A percentile compares a stretch with the other conserved stretches of the same genome.
Evolutionary conservation across 2,888 invertebrate genomes (phyloP).

Genomic region (Physocephala rufipes): DNA sequence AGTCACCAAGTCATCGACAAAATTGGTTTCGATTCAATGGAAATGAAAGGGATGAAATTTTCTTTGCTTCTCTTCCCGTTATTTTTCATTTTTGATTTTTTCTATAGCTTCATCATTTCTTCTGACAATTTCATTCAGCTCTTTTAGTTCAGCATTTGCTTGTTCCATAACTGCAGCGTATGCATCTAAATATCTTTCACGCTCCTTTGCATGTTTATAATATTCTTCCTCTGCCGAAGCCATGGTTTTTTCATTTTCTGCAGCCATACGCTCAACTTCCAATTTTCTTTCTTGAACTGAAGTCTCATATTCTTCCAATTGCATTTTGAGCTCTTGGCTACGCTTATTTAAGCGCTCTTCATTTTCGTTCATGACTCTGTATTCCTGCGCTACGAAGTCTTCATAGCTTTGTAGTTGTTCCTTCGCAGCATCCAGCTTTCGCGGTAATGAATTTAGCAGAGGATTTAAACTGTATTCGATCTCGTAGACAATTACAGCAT

Average conservation of each 20-base stretch:
- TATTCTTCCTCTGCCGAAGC: slow-evolving; percentile 44
- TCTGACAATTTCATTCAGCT: slow-evolving; percentile 19
- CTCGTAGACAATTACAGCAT: slow-evolving; percentile 27
- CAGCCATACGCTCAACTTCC: slow-evolving; percentile 23
- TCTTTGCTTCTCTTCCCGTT: too few species aligned
- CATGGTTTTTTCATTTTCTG: slow-evolving; percentile 46
- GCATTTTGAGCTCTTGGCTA: slow-evolving; percentile 25
- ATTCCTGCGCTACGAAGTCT: slow-evolving; percentile 35
- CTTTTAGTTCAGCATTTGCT: slow-evolving; percentile 24
- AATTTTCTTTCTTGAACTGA: slow-evolving; percentile 23
- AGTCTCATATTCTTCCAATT: slow-evolving; percentile 34
- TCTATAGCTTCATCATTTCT: slow-evolving; percentile 20
- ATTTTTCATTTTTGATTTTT: background rate
- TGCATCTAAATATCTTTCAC: slow-evolving; percentile 33
- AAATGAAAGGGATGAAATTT: too few species aligned
- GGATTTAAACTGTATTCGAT: slow-evolving; percentile 36
- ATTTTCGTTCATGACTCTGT: slow-evolving; percentile 14
- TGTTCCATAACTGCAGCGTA: slow-evolving; percentile 18
- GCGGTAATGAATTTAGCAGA: slow-evolving; percentile 34
- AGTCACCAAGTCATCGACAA: too few species aligned
- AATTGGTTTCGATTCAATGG: slow-evolving; percentile 1
- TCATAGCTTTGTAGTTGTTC: slow-evolving; percentile 40
- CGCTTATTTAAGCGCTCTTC: slow-evolving; percentile 40
- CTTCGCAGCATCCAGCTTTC: slow-evolving; percentile 35
- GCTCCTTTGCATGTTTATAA: slow-evolving; percentile 27